Base-by-base conservation (phyloP, 2,797 vertebrate species). In the Holocentrus rufus region DNA sequence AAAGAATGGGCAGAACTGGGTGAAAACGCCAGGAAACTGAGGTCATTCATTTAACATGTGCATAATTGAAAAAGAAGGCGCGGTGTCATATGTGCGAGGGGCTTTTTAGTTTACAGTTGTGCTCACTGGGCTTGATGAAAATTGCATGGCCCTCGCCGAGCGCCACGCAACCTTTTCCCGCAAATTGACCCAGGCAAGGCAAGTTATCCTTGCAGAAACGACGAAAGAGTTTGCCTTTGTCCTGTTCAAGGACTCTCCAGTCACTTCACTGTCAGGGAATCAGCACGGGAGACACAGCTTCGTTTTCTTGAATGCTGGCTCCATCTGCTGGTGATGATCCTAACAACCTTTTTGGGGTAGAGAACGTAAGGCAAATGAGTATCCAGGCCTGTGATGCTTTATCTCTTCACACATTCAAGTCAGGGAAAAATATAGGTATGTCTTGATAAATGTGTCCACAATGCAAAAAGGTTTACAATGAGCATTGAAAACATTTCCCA, bases 241-340 rank as follows among this genome's bases (percentile, higher is more conserved):
- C 49, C 22, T 75, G 1, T 31, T 23, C 1, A 46, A 25, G 7
- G 39, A 64, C 17, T 27, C 31, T 46, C 66, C 10, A 22, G 17
- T 47, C 0, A 20, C 20, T 52, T 25, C 7, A 7, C 11, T 44
- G 14, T 25, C 6, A 23, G n/a, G 17, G 63, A 73, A 31, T 69
- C 23, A 57, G 25, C 1, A 17, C n/a, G 1, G 8, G 15, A 56
- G 52, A 69, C 1, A 2, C 31, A 3, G 36, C 49, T 53, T 61
- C 5, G n/a, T 79, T 87, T 84, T 47, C 65, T 82, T 90, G 80
- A 76, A 79, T 63, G 4, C 61, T 87, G 69, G 88, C 84, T 47
- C 90, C 91, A 88, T 82, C 91, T 93, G 75, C 86, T 91, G 90
- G 89, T 62, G 15, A 9, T 8, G 34, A 17, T 13, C 2, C n/a